phyloP scores from a whole-genome alignment of 2,797 vertebrate species.

The Pseudomugil gertrudae region DNA sequence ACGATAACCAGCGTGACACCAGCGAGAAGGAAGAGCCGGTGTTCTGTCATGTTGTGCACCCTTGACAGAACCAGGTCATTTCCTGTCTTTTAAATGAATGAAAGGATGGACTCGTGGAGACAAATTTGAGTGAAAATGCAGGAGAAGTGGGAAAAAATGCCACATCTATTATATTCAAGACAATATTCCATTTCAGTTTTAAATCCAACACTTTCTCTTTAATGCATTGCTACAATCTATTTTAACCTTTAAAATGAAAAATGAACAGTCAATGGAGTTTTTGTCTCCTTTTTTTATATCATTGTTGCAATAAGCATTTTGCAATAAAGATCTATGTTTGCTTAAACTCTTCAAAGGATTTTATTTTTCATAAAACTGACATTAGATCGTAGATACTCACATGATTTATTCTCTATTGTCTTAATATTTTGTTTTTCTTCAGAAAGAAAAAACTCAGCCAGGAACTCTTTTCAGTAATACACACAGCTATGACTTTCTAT shows the following conservation, averaged over 20 bases:
- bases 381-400: constrained; percentile 34
- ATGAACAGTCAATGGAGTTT: constrained; percentile 53
- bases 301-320: constrained; percentile 58
- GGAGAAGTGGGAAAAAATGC: neutral
- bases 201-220: constrained; percentile 23
- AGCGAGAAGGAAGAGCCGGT: constrained; percentile 58
- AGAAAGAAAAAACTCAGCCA: constrained; percentile 24
- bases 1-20: constrained; percentile 64
- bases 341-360: constrained; percentile 51
- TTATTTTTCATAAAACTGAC: constrained; percentile 53
- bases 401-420: constrained; percentile 17
- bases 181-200: constrained; percentile 9
- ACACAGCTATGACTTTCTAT: neutral
- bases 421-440: neutral
- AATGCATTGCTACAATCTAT: constrained; percentile 36
- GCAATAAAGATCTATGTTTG: constrained; percentile 64
- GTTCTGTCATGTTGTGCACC: constrained; percentile 63
- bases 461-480: constrained; percentile 22
- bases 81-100: constrained; percentile 44
- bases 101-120: constrained; percentile 28
- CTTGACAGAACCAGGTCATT: constrained; percentile 71
- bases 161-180: neutral
- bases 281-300: constrained; percentile 26
- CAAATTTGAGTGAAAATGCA: constrained; percentile 20
- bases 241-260: constrained; percentile 60